Percentiles rank a stretch among this genome's conserved stretches.
Conservation (phyloP, 2,113 vertebrate species). For the Equus przewalskii region DNA sequence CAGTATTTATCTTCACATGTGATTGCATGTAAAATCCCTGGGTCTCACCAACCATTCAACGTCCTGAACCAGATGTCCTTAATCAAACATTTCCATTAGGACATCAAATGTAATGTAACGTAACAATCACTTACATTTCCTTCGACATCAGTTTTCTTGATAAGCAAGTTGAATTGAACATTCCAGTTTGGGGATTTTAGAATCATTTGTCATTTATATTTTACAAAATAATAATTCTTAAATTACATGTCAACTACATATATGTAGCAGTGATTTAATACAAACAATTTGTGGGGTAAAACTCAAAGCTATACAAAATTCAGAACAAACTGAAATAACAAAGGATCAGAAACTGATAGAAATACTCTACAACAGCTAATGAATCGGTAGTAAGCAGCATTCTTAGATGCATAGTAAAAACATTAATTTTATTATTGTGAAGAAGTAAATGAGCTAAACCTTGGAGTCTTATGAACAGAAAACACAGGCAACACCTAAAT, state of each 20-base stretch:
- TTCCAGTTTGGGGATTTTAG: background rate
- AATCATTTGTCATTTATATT: background rate
- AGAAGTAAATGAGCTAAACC: conserved; percentile 16
- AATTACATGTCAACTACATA: background rate
- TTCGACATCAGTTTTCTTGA: conserved; percentile 24
- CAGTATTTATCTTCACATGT: conserved; percentile 38
- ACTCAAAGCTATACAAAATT: conserved; percentile 34
- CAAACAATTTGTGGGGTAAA: conserved; percentile 1
- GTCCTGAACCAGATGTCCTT: background rate
- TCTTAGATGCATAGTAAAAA: background rate
- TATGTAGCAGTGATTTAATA: background rate
- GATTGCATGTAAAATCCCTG: background rate
- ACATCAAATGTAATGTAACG: too few species aligned
- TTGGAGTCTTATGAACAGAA: background rate
- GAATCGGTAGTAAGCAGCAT: background rate
- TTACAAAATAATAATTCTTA: conserved; percentile 41
- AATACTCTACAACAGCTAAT: conserved; percentile 36
- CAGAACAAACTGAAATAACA: background rate
- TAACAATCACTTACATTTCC: background rate
- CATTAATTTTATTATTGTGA: conserved; percentile 40
- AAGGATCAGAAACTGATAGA: background rate
- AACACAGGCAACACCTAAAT: conserved; percentile 44
- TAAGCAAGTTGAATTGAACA: conserved; percentile 39
- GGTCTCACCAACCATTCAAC: conserved; percentile 25
- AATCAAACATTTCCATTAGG: background rate